Conservation (phyloP, 2,797 vertebrate genomes). For the Knipowitschia caucasica region DNA sequence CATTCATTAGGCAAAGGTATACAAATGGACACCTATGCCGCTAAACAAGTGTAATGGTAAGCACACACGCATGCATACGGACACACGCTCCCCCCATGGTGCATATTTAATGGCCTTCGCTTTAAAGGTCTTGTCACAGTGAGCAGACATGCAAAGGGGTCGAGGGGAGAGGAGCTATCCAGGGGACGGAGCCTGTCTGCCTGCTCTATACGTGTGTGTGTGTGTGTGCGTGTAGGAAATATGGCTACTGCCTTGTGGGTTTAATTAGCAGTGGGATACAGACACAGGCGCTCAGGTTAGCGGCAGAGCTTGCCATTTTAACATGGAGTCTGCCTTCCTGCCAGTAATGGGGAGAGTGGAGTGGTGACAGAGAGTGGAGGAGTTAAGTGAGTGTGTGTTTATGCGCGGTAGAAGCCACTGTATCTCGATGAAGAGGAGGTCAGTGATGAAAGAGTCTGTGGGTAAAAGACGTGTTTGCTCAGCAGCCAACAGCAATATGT, state of each 20-base stretch:
- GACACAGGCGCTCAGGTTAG: constrained; percentile 63
- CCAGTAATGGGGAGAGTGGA: constrained; percentile 55
- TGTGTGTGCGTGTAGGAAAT: constrained; percentile 34
- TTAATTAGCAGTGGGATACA: constrained; percentile 69
- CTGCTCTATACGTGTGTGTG: constrained; percentile 14
- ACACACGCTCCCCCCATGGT: constrained; percentile 23
- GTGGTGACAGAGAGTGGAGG: constrained; percentile 44
- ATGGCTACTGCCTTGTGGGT: constrained; percentile 71
- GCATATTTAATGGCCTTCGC: constrained; percentile 62
- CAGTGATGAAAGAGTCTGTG: constrained; percentile 23
- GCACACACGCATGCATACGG: not conserved
- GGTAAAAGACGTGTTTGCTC: constrained; percentile 1
- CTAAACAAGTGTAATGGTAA: constrained; percentile 17
- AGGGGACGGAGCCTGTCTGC: constrained; percentile 38
- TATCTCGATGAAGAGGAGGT: constrained; percentile 20
- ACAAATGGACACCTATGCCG: constrained; percentile 7
- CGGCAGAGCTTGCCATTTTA: constrained; percentile 58
- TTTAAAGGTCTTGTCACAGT: constrained; percentile 74
- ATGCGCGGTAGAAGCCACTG: constrained; percentile 6
- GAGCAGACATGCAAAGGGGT: constrained; percentile 55
- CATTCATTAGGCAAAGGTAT: not conserved
- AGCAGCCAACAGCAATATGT: constrained; percentile 3
- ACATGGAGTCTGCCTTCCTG: constrained; percentile 57
- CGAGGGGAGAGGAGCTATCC: constrained; percentile 49
- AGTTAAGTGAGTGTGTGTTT: constrained; percentile 44